phyloP scores from a whole-genome alignment of 2,797 vertebrate species.

The Antennarius maculatus region DNA sequence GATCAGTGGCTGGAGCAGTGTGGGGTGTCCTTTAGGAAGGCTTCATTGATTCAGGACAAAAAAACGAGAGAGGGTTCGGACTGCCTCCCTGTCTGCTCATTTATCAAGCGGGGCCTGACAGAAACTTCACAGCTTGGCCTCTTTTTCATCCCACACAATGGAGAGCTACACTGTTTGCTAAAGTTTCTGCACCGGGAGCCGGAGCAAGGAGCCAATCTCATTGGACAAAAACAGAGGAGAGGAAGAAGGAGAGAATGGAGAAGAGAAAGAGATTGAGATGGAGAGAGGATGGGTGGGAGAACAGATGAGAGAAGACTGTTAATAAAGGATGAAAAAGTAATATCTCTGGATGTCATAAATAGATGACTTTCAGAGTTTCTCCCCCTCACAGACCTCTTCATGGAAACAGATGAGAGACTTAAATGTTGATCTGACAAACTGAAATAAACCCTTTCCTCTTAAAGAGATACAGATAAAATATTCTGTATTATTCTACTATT shows the following conservation, averaged over 20 bases:
- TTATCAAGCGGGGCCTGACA: conserved; percentile 97
- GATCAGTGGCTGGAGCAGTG: conserved; percentile 99
- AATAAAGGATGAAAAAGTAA: conserved; percentile 47
- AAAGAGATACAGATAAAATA: not conserved
- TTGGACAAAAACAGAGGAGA: conserved; percentile 70
- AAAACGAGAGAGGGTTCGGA: conserved; percentile 87
- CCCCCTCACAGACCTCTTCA: conserved; percentile 33
- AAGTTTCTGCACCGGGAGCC: conserved; percentile 93
- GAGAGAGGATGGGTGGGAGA: conserved; percentile 47
- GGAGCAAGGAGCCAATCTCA: conserved; percentile 86
- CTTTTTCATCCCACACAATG: conserved; percentile 91
- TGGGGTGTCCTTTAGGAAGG: conserved; percentile 99
- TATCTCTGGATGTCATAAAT: conserved; percentile 69
- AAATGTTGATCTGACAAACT: conserved; percentile 24
- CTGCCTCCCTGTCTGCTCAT: conserved; percentile 99
- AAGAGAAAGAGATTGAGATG: conserved; percentile 56
- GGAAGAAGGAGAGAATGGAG: conserved; percentile 65
- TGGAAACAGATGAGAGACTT: conserved; percentile 27
- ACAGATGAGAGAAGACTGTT: conserved; percentile 50
- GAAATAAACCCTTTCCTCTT: conserved; percentile 28
- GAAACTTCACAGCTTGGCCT: conserved; percentile 94
- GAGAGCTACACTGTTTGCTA: conserved; percentile 96
- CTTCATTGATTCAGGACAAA: conserved; percentile 99
- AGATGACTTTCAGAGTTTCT: conserved; percentile 48
- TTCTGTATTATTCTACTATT: not conserved